These are phyloP conservation scores for Ornithoptera priamus DNA, from an alignment of 2,888 invertebrate genomes.

Conservation along the genomic window DNA sequence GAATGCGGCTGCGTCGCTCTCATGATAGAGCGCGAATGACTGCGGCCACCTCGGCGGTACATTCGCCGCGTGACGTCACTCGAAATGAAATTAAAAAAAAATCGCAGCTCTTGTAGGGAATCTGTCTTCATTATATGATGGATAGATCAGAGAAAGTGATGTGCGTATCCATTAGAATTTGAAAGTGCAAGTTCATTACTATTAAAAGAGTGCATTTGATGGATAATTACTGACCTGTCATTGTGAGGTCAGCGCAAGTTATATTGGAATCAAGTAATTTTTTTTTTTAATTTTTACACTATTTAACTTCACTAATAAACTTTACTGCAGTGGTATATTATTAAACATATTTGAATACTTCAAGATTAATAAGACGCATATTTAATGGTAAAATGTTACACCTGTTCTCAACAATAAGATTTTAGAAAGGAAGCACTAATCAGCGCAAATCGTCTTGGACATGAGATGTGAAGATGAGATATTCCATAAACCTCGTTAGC, in stretches of 20 bases:
- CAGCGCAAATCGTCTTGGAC: too few relatives aligned
- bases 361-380: too few relatives aligned
- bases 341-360: too few relatives aligned
- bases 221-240: slow-evolving; percentile 7
- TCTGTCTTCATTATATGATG: slow-evolving; percentile 57
- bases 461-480: too few relatives aligned
- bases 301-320: too few relatives aligned
- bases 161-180: slow-evolving; percentile 50
- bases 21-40: slow-evolving; percentile 70
- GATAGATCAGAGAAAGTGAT: slow-evolving; percentile 57
- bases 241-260: background rate
- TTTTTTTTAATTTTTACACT: too few relatives aligned
- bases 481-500: too few relatives aligned
- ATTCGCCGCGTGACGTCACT: slow-evolving; percentile 57
- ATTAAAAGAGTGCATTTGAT: slow-evolving; percentile 39
- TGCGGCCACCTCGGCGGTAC: slow-evolving; percentile 55
- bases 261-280: background rate
- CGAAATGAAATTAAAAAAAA: slow-evolving; percentile 68
- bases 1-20: slow-evolving; percentile 55
- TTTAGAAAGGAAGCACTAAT: too few relatives aligned
- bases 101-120: slow-evolving; percentile 57
- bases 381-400: too few relatives aligned
- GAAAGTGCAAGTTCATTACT: slow-evolving; percentile 65
- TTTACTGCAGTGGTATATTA: too few relatives aligned
- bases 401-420: too few relatives aligned